Evolutionary conservation across 2,113 vertebrate species (phyloP).

Genomic region (human): DNA sequence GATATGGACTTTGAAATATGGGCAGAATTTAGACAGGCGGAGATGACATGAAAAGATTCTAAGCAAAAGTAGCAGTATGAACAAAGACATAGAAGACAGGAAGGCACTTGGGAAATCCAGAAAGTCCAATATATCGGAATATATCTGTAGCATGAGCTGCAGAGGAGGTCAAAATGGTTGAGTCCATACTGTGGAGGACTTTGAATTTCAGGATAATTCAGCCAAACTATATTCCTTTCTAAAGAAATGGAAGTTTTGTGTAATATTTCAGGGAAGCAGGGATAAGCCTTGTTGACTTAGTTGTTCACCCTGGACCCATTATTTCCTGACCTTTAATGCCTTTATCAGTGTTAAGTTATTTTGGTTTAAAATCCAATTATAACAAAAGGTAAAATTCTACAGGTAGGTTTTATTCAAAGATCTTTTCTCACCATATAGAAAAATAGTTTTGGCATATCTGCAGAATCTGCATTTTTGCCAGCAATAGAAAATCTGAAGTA

Average conservation of each 20-base stretch:
- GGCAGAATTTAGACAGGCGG: not conserved
- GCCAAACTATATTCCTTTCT: not conserved
- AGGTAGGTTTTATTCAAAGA: slow-evolving; percentile 39
- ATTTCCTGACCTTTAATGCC: slow-evolving; percentile 17
- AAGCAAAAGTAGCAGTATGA: slow-evolving; percentile 13
- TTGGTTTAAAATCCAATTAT: slow-evolving; percentile 38
- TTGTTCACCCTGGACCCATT: not conserved
- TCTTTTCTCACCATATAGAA: not conserved
- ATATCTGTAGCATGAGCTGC: not conserved
- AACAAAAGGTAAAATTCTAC: slow-evolving; percentile 16
- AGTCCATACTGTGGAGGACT: not conserved
- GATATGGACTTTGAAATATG: not conserved
- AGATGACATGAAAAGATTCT: not conserved
- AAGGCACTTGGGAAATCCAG: not conserved
- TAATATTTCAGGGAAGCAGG: not conserved
- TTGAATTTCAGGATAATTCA: slow-evolving; percentile 1
- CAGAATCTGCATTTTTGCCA: not conserved
- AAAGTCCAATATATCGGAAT: not conserved
- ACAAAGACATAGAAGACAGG: not conserved
- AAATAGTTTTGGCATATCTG: slow-evolving; percentile 10
- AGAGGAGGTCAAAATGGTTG: slow-evolving; percentile 12
- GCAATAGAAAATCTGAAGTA: slow-evolving; percentile 17
- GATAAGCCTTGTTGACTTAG: not conserved
- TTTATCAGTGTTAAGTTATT: not conserved
- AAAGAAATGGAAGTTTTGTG: not conserved